phyloP scores from a whole-genome alignment of 53 echinoderm and acorn worm species.

The Hippasteria phrygiana region DNA sequence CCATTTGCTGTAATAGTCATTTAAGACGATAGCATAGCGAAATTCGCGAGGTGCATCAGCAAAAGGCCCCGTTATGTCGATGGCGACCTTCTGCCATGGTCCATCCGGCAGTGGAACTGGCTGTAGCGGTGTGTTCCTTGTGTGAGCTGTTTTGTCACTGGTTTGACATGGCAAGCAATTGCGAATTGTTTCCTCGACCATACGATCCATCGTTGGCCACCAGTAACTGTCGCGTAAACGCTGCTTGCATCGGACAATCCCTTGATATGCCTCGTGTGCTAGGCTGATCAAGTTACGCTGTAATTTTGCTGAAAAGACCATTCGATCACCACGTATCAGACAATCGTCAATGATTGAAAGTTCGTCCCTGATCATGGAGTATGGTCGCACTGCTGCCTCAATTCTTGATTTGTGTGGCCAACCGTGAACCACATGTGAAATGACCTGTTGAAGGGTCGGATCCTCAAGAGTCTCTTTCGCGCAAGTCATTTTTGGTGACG shows the following conservation, averaged over 20 bases:
- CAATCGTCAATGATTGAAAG: neutral
- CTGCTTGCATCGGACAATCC: slow-evolving; percentile 38
- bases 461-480: neutral
- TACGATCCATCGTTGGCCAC: slow-evolving; percentile 33
- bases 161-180: slow-evolving; percentile 26
- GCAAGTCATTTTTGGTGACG: neutral
- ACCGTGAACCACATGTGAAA: slow-evolving; percentile 5
- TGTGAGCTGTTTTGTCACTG: slow-evolving; percentile 3
- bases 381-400: slow-evolving; percentile 17
- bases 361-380: slow-evolving; percentile 1
- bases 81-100: slow-evolving; percentile 25
- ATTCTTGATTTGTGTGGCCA: neutral
- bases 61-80: slow-evolving; percentile 52
- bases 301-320: neutral
- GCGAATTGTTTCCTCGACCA: neutral
- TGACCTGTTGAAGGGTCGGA: neutral
- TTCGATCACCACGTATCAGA: neutral
- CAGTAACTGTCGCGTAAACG: slow-evolving; percentile 32
- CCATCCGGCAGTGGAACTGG: slow-evolving; percentile 16
- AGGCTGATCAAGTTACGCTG: slow-evolving; percentile 8
- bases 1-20: slow-evolving; percentile 44
- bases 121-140: slow-evolving; percentile 12
- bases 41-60: neutral
- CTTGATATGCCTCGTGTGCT: slow-evolving; percentile 19
- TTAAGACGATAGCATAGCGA: slow-evolving; percentile 25